A percentile compares a stretch with the other conserved stretches of the same genome.
phyloP scores from a whole-genome alignment of 1,140 invertebrate genomes.

The Rhagoletis pomonella region DNA sequence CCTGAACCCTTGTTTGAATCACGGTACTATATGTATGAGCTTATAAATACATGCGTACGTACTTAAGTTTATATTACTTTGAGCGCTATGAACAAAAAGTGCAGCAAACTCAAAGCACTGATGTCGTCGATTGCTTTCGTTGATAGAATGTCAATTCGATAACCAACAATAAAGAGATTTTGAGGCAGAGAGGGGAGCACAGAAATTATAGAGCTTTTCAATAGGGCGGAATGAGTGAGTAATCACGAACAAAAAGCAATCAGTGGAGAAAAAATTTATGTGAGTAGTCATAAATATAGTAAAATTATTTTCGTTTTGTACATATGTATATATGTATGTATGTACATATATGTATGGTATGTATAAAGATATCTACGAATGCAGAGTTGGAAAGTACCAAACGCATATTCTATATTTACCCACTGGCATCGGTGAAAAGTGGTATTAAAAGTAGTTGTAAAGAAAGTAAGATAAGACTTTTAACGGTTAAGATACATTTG shows the following conservation, averaged over 20 bases:
- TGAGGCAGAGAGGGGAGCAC: neutral
- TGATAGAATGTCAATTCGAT: constrained; percentile 33
- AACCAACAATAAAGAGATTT: neutral
- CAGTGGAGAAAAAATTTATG: neutral
- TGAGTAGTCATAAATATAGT: neutral
- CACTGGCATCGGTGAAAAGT: too few relatives aligned
- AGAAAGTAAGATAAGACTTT: too few relatives aligned
- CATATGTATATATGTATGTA: too few relatives aligned
- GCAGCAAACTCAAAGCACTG: constrained; percentile 10
- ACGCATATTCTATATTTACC: too few relatives aligned
- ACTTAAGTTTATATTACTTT: neutral
- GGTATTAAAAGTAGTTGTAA: too few relatives aligned
- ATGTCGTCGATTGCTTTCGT: neutral
- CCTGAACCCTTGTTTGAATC: too few relatives aligned
- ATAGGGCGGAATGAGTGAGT: neutral
- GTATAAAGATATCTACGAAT: neutral
- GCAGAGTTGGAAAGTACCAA: too few relatives aligned
- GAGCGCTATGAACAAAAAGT: neutral
- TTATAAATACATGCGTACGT: neutral
- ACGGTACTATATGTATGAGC: neutral
- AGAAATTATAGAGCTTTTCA: neutral
- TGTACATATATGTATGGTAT: neutral
- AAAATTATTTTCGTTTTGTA: neutral
- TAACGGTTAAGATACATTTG: too few relatives aligned
- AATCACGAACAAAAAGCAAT: neutral